These are phyloP conservation scores for Drosophila saltans DNA, from an alignment of 1,140 invertebrate species.

Conservation along the genomic window DNA sequence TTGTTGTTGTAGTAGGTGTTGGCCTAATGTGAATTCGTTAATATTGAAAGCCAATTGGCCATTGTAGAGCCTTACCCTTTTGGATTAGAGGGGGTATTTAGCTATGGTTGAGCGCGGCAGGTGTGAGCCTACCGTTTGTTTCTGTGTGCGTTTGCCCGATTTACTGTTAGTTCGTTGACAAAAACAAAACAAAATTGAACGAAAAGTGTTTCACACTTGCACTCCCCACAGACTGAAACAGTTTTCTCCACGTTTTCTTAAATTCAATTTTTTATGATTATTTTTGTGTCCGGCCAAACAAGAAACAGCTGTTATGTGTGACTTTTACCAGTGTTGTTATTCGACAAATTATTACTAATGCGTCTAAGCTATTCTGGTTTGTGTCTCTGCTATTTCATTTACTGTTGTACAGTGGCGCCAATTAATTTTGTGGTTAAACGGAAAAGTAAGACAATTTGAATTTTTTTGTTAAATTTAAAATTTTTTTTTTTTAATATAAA, in stretches of 20 bases:
- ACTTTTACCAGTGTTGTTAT: no score
- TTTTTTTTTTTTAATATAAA: no score
- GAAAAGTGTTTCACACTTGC: neutral
- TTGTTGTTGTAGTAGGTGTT: neutral
- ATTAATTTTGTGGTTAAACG: no score
- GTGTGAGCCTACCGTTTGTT: neutral
- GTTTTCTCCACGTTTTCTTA: neutral
- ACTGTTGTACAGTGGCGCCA: no score
- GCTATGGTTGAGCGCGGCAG: neutral
- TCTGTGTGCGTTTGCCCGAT: neutral
- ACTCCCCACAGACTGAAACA: neutral
- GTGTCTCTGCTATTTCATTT: no score
- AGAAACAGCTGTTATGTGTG: neutral
- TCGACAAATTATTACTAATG: no score
- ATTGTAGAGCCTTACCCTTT: neutral
- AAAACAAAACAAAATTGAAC: neutral
- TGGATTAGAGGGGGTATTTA: no score
- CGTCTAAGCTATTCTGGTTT: no score
- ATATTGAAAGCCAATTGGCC: neutral
- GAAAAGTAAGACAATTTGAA: no score
- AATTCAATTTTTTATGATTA: neutral
- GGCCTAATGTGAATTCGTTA: neutral
- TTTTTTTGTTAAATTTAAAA: no score
- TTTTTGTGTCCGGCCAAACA: neutral
- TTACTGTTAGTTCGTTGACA: neutral